Base-by-base conservation (phyloP, 2,888 invertebrate species). In the Cosmopolites sordidus region DNA sequence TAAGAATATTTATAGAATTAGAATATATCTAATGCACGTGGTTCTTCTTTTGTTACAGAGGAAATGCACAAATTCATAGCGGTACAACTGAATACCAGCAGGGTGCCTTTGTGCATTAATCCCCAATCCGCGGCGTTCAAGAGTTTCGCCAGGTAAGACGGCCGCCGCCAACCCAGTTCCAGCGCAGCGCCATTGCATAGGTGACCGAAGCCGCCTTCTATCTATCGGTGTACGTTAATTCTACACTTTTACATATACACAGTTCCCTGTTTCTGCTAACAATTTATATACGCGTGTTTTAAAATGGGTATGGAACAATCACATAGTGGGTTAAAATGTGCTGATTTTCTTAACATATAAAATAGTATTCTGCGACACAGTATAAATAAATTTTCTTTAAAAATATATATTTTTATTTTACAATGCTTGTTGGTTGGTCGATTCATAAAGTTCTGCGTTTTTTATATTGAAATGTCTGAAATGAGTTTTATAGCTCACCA, bases 61-160 rank as follows among this genome's bases (percentile, higher is more conserved):
- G 94, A 95, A 82, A 91, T 99, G 83, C 96, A 97, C 83, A 93
- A 93, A 81, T 97, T 97, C 79, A 96, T 99, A 76, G 89, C 92
- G 71, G 96, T 97, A 77, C 94, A 96, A 77, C 82, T 93, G 74
- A 92, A 92, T 75, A 90, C 92, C 70, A 92, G 91, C 72, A 87
- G 95, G 65, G 95, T 99, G 68, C 98, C 99, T 64, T 83, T 99
- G 68, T 98, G 98, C 83, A 98, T 99, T 82, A 99, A 99, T 81
- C 99, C 98, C 69, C 95, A 96, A 79, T 97, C 97, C 73, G 96
- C 97, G 75, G 96, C 98, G 76, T 99, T 97, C 84, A 97, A 97
- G 83, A 97, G 94, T 83, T 99, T 99, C 86, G 93, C 96, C 83
- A 98, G 95, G 97, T 98, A 90, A 91, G 87, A 75, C 69, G 72